Evolutionary conservation across 2,113 vertebrate species (phyloP).

Genomic region (Danionella cerebrum): DNA sequence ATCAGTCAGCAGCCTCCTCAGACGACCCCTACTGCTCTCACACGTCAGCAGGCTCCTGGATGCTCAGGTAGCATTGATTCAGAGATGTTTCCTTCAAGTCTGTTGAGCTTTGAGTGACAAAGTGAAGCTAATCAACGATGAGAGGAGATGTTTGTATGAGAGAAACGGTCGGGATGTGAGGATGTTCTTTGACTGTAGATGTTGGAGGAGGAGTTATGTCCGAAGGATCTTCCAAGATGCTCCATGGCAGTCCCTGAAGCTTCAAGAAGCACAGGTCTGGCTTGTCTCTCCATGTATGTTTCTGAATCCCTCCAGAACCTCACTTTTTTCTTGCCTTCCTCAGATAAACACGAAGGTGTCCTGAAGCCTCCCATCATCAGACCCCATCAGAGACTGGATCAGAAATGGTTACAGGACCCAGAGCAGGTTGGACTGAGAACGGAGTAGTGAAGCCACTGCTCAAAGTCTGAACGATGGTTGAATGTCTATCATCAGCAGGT

Average conservation of each 20-base stretch:
- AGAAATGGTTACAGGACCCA: background rate
- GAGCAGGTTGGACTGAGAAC: background rate
- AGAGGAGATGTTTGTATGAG: background rate
- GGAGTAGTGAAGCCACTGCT: too few relatives aligned
- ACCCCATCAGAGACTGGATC: background rate
- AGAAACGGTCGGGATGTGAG: background rate
- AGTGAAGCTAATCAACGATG: too few relatives aligned
- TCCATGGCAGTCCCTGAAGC: conserved; percentile 16
- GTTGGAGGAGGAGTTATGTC: conserved; percentile 62
- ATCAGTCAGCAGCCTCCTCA: conserved; percentile 76
- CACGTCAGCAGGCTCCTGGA: conserved; percentile 52
- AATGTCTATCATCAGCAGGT: background rate
- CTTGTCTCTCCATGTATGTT: too few relatives aligned
- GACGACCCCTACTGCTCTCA: conserved; percentile 70
- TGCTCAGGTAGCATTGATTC: conserved; percentile 21
- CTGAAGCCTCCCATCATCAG: background rate
- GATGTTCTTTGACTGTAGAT: conserved; percentile 42
- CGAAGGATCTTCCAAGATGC: conserved; percentile 38
- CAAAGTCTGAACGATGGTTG: too few relatives aligned
- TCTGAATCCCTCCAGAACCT: too few relatives aligned
- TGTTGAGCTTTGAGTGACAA: too few relatives aligned
- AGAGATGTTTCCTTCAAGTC: too few relatives aligned
- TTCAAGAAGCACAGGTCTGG: background rate
- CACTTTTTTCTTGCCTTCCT: too few relatives aligned
- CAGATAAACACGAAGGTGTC: too few relatives aligned